Evolutionary conservation across 2,113 vertebrate species (phyloP).

Genomic region (Ivindomyrus marchei): DNA sequence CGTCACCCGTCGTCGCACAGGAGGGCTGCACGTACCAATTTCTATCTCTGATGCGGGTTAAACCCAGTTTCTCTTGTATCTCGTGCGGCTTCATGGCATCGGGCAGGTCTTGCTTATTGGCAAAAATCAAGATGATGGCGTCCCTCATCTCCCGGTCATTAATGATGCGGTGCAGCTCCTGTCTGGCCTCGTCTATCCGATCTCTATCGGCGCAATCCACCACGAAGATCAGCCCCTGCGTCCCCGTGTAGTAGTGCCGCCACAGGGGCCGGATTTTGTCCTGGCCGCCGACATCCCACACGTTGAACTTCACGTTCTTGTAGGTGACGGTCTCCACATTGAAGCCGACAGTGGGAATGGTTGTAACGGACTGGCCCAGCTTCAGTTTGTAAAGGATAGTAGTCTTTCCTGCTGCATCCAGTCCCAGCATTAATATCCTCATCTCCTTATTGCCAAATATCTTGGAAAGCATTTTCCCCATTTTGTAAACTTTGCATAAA

Average conservation of each 20-base stretch:
- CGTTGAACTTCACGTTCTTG: constrained; percentile 98
- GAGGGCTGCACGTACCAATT: constrained; percentile 99
- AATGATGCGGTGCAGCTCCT: constrained; percentile 96
- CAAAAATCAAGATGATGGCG: constrained; percentile 97
- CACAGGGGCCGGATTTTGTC: constrained; percentile 96
- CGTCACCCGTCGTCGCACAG: constrained; percentile 89
- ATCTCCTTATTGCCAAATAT: constrained; percentile 99
- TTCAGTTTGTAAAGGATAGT: constrained; percentile 98
- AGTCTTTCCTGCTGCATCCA: constrained; percentile 96
- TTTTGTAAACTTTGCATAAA: constrained; percentile 69
- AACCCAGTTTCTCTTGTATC: constrained; percentile 98
- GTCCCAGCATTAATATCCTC: constrained; percentile 98
- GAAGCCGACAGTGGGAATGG: constrained; percentile 95
- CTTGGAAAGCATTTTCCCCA: constrained; percentile 98
- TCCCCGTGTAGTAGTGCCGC: constrained; percentile 98
- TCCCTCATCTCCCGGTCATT: constrained; percentile 98
- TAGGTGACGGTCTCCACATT: constrained; percentile 98
- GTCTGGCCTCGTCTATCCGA: constrained; percentile 90
- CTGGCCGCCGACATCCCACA: constrained; percentile 98
- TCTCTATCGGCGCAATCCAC: constrained; percentile 97
- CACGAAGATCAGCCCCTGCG: constrained; percentile 95
- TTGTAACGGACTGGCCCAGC: constrained; percentile 96
- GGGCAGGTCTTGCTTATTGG: constrained; percentile 98
- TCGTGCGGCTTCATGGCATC: constrained; percentile 99
- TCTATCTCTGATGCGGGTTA: constrained; percentile 94